Conservation (phyloP, 2,797 vertebrate species). For the Bovichtus variegatus region DNA sequence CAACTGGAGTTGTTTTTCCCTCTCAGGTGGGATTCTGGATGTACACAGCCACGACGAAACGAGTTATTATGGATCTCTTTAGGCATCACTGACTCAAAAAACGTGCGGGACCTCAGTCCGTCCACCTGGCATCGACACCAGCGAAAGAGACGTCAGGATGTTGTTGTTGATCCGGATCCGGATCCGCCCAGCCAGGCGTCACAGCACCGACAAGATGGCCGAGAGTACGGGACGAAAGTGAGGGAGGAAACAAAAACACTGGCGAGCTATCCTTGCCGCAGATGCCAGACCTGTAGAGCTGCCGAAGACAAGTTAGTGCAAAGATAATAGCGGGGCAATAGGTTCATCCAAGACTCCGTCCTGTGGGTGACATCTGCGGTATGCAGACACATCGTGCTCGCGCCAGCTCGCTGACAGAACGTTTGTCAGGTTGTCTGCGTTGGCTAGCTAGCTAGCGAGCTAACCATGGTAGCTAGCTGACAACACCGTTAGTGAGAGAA, state of each 20-base stretch:
- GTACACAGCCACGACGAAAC: no score
- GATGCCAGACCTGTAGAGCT: constrained; percentile 42
- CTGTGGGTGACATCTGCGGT: constrained; percentile 53
- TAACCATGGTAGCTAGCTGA: constrained; percentile 79
- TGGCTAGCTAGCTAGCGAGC: constrained; percentile 72
- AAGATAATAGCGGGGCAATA: background rate
- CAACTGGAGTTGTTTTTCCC: background rate
- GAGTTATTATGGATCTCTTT: background rate
- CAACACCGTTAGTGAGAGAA: constrained; percentile 58
- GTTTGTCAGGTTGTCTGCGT: constrained; percentile 61
- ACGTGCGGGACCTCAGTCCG: background rate
- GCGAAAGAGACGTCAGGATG: constrained; percentile 59
- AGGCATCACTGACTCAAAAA: background rate
- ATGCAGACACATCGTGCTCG: constrained; percentile 57
- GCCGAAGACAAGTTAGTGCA: background rate
- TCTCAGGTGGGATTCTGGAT: background rate
- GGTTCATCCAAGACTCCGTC: background rate
- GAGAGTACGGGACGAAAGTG: constrained; percentile 82
- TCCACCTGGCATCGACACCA: constrained; percentile 31
- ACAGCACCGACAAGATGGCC: constrained; percentile 88
- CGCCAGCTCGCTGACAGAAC: constrained; percentile 58
- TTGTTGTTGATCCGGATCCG: constrained; percentile 88
- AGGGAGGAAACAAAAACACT: constrained; percentile 82
- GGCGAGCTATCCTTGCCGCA: constrained; percentile 48
- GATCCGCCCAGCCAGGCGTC: constrained; percentile 83